Conservation (phyloP, 2,888 invertebrate genomes). For the Dichetophora obliterata region DNA sequence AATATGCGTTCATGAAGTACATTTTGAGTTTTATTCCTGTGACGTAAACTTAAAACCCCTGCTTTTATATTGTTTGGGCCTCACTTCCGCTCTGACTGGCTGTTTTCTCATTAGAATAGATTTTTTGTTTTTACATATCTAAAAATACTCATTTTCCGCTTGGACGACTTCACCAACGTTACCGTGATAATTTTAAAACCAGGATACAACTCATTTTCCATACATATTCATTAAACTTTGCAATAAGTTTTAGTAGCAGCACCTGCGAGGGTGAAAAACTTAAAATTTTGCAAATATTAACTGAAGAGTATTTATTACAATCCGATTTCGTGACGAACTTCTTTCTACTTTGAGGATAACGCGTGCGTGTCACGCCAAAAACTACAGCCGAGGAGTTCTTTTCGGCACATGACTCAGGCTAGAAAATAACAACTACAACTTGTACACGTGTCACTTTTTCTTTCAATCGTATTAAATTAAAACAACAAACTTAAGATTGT, state of each 20-base stretch:
- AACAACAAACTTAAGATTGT: neutral
- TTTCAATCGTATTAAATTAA: neutral
- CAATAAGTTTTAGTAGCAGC: neutral
- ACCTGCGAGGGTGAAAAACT: constrained; percentile 7
- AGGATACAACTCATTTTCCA: too few species aligned
- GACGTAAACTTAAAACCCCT: neutral
- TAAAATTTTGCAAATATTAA: neutral
- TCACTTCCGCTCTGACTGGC: neutral
- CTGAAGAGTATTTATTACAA: neutral
- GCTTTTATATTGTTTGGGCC: neutral
- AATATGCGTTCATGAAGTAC: neutral
- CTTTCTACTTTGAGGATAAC: neutral
- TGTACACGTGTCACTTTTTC: constrained; percentile 26
- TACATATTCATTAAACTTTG: neutral
- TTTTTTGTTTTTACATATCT: constrained; percentile 1
- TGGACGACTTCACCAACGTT: constrained; percentile 26
- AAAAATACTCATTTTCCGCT: constrained; percentile 39
- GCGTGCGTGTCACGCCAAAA: constrained; percentile 23
- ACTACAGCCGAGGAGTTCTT: neutral
- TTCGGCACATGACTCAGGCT: constrained; percentile 22
- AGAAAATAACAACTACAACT: neutral
- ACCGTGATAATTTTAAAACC: neutral
- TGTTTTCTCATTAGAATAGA: neutral
- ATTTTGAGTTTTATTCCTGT: neutral
- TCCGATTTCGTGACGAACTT: constrained; percentile 25